These are phyloP conservation scores for Asteroscopus sphinx DNA, from an alignment of 2,888 invertebrate genomes.

Conservation along the genomic window DNA sequence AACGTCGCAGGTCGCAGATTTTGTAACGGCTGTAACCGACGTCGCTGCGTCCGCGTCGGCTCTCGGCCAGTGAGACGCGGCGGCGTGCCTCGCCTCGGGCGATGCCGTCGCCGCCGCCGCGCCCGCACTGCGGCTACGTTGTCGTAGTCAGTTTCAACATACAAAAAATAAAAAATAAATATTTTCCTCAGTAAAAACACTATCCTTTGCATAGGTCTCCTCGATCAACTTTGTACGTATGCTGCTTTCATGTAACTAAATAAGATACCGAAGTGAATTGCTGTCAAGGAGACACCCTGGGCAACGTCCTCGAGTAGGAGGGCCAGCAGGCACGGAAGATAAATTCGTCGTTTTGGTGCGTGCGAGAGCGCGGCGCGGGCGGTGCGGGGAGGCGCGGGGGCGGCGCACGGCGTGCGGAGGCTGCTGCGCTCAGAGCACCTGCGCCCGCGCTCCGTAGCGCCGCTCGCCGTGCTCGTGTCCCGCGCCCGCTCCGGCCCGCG, in stretches of 20 bases:
- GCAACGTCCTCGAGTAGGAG: constrained; percentile 83
- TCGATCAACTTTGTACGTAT: constrained; percentile 4
- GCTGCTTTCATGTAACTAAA: constrained; percentile 2
- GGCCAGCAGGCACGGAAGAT: constrained; percentile 87
- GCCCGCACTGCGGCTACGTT: constrained; percentile 34
- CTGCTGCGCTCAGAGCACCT: constrained; percentile 93
- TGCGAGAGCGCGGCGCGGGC: constrained; percentile 78
- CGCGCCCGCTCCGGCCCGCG: constrained; percentile 83
- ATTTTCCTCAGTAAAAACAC: constrained; percentile 31
- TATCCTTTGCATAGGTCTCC: constrained; percentile 3
- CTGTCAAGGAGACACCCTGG: constrained; percentile 66
- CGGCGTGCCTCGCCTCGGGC: constrained; percentile 64
- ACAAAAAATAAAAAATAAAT: constrained; percentile 34
- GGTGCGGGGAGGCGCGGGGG: constrained; percentile 88
- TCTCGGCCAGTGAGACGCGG: constrained; percentile 48
- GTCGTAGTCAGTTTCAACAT: constrained; percentile 18
- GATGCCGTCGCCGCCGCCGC: constrained; percentile 38
- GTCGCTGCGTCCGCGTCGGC: constrained; percentile 44
- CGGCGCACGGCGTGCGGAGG: constrained; percentile 90
- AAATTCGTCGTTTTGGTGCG: constrained; percentile 89
- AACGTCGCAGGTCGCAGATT: constrained; percentile 74
- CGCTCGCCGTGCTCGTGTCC: constrained; percentile 87
- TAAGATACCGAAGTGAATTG: constrained; percentile 21
- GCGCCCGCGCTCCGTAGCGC: constrained; percentile 91
- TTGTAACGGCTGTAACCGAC: constrained; percentile 74